Base-by-base conservation (phyloP, 1,140 invertebrate species). In the Gonioctena quinquepunctata region DNA sequence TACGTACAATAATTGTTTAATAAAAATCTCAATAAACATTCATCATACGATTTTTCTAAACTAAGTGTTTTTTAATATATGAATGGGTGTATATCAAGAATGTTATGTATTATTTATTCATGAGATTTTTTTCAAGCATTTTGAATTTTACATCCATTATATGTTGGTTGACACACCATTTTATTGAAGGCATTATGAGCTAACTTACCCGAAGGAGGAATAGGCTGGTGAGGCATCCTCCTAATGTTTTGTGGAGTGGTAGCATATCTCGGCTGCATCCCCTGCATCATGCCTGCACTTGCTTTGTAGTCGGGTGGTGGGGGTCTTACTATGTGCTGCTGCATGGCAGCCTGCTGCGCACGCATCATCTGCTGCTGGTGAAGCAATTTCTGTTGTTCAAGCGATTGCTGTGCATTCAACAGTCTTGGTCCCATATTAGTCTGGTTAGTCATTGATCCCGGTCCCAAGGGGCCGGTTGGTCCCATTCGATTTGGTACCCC, bases 251-350 rank as follows among this genome's bases (percentile, higher is more conserved):
- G 87, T n/a, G 87, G 83, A 23, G 81, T 81, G 8, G 70, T 60
- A 18, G 82, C 71, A 69, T 79, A 82, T 49, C 82, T 61, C 0
- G 79, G 85, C 74, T 63, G 83, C 85, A 85, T 87, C 60, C 81
- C 81, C 76, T 88, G 88, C 86, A 88, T 88, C 84, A 89, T 88
- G 71, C 85, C 80, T 86, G 89, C 70, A 83, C 86, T 85, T 2
- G 90, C 87, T 83, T 92, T 93, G 82, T 93, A 92, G 79, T 93
- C 91, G 1, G 91, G 91, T 23, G 91, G 91, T 19, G 91, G 91
- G 13, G 91, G 91, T 54, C 91, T 85, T 3, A 78, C 77, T 70
- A 77, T 77, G 59, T 81, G 77, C 48, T 82, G 79, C 54, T 81
- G 77, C 63, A 59, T 19, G 61, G 70, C 18, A 56, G 72, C 70